Evolutionary conservation across 2,113 vertebrate species (phyloP).

Genomic region (Jacana jacana): DNA sequence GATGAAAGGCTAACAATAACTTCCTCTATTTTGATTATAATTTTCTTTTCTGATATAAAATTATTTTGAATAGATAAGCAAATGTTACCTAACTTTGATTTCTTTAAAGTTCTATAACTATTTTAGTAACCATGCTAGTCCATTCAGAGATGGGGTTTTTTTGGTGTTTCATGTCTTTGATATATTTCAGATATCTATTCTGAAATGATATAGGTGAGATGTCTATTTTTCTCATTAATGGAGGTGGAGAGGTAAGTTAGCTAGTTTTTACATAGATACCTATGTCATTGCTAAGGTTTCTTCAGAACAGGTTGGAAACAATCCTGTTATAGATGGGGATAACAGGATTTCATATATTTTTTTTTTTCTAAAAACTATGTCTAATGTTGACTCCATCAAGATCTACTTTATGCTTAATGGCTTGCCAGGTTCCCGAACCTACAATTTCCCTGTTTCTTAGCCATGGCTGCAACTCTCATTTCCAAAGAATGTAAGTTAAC

Average conservation of each 20-base stretch:
- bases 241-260: rapidly evolving
- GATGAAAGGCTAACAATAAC: neutral
- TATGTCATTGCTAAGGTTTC: neutral
- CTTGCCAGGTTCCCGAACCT: neutral
- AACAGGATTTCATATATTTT: rapidly evolving
- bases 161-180: neutral
- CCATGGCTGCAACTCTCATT: neutral
- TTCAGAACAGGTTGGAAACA: neutral
- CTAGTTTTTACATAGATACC: neutral
- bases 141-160: neutral
- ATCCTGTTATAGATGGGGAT: neutral
- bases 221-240: neutral
- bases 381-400: neutral
- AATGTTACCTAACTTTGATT: neutral
- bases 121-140: neutral
- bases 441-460: neutral
- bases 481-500: neutral
- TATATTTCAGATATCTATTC: neutral
- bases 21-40: neutral
- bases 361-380: neutral
- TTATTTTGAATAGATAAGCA: neutral
- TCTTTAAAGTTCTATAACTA: neutral
- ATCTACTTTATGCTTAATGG: neutral
- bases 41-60: neutral
- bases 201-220: rapidly evolving